Evolutionary conservation across 2,888 invertebrate species (phyloP).

Genomic region (Carterocephalus palaemon): DNA sequence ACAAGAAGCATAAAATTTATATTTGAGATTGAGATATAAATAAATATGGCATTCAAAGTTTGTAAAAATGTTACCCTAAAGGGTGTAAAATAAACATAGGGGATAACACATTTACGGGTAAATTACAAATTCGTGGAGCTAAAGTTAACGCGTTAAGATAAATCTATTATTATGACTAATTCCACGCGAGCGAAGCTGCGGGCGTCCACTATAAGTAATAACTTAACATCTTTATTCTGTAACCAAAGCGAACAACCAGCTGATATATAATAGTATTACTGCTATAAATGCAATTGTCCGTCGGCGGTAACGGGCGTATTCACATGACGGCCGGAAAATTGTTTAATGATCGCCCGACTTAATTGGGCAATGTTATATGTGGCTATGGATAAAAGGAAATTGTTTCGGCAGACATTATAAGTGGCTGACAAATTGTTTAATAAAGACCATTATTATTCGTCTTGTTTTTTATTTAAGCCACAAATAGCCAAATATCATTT

Average conservation of each 20-base stretch:
- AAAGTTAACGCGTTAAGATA: too few relatives aligned
- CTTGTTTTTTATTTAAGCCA: background rate
- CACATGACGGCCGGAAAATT: conserved; percentile 32
- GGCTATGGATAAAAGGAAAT: conserved; percentile 23
- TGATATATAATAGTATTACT: background rate
- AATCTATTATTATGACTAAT: too few relatives aligned
- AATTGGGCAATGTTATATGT: conserved; percentile 30
- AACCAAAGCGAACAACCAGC: background rate
- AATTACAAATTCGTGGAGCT: too few relatives aligned
- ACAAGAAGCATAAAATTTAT: too few relatives aligned
- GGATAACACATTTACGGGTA: too few relatives aligned
- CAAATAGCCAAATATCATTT: conserved; percentile 4
- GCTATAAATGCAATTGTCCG: conserved; percentile 4
- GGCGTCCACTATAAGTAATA: too few relatives aligned
- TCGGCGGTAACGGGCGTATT: conserved; percentile 3
- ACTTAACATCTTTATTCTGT: too few relatives aligned
- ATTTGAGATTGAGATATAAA: too few relatives aligned
- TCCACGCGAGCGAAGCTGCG: too few relatives aligned
- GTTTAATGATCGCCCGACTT: conserved; percentile 31
- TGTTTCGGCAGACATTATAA: conserved; percentile 22
- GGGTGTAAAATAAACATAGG: too few relatives aligned
- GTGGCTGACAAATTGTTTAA: conserved; percentile 14
- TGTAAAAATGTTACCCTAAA: too few relatives aligned
- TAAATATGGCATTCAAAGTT: too few relatives aligned
- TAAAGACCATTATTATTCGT: conserved; percentile 4